A percentile compares a stretch with the other conserved stretches of the same genome.
Evolutionary conservation across 2,888 invertebrate species (phyloP).

Genomic region (Tenthredo scrophulariae): DNA sequence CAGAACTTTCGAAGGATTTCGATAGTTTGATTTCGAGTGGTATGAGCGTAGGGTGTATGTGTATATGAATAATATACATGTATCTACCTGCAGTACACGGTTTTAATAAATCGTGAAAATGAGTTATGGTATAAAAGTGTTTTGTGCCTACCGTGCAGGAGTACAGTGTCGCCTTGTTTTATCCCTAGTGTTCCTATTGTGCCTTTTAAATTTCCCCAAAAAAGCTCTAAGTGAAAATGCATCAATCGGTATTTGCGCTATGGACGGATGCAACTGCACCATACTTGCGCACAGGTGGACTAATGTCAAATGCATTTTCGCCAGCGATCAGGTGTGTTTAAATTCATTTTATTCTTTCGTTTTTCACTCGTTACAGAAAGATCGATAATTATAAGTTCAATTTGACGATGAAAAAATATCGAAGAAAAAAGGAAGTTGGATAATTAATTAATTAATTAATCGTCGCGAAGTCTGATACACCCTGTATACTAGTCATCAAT

Average conservation of each 20-base stretch:
- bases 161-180: slow-evolving; percentile 23
- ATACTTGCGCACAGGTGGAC: slow-evolving; percentile 82
- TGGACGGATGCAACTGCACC: slow-evolving; percentile 82
- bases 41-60: background rate
- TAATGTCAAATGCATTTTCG: slow-evolving; percentile 84
- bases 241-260: slow-evolving; percentile 79
- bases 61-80: slow-evolving; percentile 7
- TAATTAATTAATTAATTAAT: background rate
- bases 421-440: background rate
- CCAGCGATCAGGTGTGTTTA: slow-evolving; percentile 81
- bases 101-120: slow-evolving; percentile 38
- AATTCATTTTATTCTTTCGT: background rate
- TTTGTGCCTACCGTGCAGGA: slow-evolving; percentile 1
- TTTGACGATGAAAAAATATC: background rate
- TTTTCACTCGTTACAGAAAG: background rate
- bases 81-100: background rate
- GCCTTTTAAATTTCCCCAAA: slow-evolving; percentile 19
- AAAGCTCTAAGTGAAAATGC: slow-evolving; percentile 55
- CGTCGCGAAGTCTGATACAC: too few species aligned
- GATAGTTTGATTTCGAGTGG: background rate
- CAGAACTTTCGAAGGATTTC: slow-evolving; percentile 8
- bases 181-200: slow-evolving; percentile 48
- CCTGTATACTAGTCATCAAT: background rate
- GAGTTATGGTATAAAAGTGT: slow-evolving; percentile 21
- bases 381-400: background rate